phyloP scores from a whole-genome alignment of 2,888 invertebrate genomes.

The Pollenia amentaria region DNA sequence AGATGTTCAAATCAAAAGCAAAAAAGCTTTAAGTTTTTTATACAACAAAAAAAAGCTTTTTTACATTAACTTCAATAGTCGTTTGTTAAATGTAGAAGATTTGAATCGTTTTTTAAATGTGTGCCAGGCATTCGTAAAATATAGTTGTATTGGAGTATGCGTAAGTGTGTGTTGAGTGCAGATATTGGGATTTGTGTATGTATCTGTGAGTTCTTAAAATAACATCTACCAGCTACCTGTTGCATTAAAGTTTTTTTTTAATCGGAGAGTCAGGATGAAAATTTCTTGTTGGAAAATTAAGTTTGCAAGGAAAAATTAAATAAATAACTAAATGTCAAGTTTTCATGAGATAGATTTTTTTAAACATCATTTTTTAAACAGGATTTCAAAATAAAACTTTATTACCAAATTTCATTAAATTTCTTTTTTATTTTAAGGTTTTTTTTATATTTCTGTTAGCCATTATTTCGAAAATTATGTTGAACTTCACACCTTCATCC shows the following conservation, averaged over 20 bases:
- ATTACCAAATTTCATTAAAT: too few species aligned
- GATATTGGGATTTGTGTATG: not conserved
- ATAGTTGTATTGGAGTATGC: not conserved
- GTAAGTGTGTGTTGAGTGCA: not conserved
- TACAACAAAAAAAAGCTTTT: slow-evolving; percentile 45
- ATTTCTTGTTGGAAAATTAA: too few species aligned
- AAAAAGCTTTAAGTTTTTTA: slow-evolving; percentile 50
- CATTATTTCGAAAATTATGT: too few species aligned
- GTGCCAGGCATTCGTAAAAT: slow-evolving; percentile 8
- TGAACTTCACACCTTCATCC: too few species aligned
- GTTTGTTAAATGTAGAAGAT: not conserved
- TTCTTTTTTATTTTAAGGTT: too few species aligned
- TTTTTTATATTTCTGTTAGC: too few species aligned
- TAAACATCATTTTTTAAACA: too few species aligned
- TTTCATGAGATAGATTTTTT: too few species aligned
- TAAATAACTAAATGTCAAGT: too few species aligned
- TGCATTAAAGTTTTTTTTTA: not conserved
- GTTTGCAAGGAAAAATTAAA: too few species aligned
- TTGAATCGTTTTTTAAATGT: slow-evolving; percentile 10
- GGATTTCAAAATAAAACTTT: too few species aligned
- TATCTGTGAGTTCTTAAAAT: slow-evolving; percentile 53
- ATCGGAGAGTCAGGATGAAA: too few species aligned
- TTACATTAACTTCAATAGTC: not conserved
- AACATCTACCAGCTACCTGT: slow-evolving; percentile 53
- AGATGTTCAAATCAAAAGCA: not conserved